phyloP scores from a whole-genome alignment of 2,797 vertebrate species.

The Macropodus opercularis region DNA sequence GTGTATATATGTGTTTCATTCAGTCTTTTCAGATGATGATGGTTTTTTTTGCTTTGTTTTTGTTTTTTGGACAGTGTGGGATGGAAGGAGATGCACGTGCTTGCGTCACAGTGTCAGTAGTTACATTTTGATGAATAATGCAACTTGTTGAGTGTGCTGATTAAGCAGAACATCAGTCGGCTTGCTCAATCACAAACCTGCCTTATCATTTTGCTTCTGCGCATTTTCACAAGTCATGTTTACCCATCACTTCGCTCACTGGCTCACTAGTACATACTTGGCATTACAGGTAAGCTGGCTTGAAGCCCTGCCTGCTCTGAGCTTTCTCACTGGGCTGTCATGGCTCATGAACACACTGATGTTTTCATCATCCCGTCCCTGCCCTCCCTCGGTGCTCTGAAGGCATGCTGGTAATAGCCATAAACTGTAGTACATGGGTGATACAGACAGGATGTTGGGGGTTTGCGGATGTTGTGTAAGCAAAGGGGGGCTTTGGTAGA shows the following conservation, averaged over 20 bases:
- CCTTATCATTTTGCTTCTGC: conserved; percentile 33
- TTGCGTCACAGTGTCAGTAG: conserved; percentile 8
- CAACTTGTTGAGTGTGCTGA: conserved; percentile 2
- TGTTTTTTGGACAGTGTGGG: too few species aligned
- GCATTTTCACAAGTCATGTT: conserved; percentile 34
- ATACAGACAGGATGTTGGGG: conserved; percentile 50
- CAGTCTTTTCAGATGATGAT: conserved; percentile 9
- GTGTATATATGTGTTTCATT: conserved; percentile 9
- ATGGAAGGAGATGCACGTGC: conserved; percentile 1
- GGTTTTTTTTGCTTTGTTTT: too few species aligned
- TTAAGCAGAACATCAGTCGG: conserved; percentile 5
- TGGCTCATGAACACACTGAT: conserved; percentile 10
- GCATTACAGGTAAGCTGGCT: conserved; percentile 46
- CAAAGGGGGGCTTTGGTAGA: conserved; percentile 2
- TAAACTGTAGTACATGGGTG: neutral
- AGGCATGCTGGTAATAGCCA: conserved; percentile 39
- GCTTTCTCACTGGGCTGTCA: conserved; percentile 10
- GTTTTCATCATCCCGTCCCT: conserved; percentile 4
- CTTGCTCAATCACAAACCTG: conserved; percentile 23
- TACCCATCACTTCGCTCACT: conserved; percentile 22
- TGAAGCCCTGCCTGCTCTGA: conserved; percentile 17
- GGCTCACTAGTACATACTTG: conserved; percentile 5
- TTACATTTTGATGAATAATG: conserved; percentile 12
- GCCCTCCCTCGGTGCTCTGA: neutral
- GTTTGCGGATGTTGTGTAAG: conserved; percentile 7